Percentiles rank a stretch among this genome's conserved stretches.
phyloP scores from a whole-genome alignment of 2,888 invertebrate species.

The Drosophila infuscata region DNA sequence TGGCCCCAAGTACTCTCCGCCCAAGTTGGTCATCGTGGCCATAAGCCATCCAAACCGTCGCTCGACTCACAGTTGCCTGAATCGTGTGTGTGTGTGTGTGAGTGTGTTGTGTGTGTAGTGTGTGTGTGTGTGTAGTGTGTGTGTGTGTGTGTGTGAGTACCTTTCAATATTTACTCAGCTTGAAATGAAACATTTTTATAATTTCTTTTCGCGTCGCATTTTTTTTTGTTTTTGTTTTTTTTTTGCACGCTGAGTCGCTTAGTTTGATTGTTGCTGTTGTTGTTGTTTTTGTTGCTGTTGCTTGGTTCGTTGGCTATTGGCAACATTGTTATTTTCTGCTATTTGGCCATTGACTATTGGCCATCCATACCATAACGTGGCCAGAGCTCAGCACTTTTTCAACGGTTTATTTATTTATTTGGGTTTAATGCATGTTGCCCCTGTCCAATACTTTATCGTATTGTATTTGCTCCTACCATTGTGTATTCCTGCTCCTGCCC shows the following conservation, averaged over 20 bases:
- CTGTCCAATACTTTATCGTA: slow-evolving; percentile 4
- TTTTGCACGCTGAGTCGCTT: slow-evolving; percentile 24
- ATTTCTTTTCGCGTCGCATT: slow-evolving; percentile 59
- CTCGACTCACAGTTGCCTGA: slow-evolving; percentile 4
- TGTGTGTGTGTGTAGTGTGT: slow-evolving; percentile 10
- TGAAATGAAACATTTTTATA: slow-evolving; percentile 75
- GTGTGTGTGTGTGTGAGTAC: slow-evolving; percentile 19
- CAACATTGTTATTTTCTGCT: slow-evolving; percentile 81
- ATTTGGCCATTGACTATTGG: slow-evolving; percentile 77
- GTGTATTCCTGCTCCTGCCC: neutral
- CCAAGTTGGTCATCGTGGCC: slow-evolving; percentile 27
- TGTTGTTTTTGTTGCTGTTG: slow-evolving; percentile 46
- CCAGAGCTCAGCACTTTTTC: slow-evolving; percentile 57
- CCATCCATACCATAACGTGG: slow-evolving; percentile 43
- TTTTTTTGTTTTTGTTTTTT: neutral
- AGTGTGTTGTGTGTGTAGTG: too few species aligned
- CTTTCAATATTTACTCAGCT: slow-evolving; percentile 72
- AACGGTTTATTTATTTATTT: slow-evolving; percentile 78
- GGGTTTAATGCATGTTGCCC: slow-evolving; percentile 71
- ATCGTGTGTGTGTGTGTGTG: slow-evolving; percentile 9
- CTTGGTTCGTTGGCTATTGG: slow-evolving; percentile 79
- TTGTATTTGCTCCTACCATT: neutral
- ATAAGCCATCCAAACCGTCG: slow-evolving; percentile 40
- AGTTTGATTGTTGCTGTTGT: slow-evolving; percentile 30
- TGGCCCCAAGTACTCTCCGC: slow-evolving; percentile 45